Evolutionary conservation across 1,140 invertebrate genomes (phyloP).

Genomic region (Leptopilina boulardi): DNA sequence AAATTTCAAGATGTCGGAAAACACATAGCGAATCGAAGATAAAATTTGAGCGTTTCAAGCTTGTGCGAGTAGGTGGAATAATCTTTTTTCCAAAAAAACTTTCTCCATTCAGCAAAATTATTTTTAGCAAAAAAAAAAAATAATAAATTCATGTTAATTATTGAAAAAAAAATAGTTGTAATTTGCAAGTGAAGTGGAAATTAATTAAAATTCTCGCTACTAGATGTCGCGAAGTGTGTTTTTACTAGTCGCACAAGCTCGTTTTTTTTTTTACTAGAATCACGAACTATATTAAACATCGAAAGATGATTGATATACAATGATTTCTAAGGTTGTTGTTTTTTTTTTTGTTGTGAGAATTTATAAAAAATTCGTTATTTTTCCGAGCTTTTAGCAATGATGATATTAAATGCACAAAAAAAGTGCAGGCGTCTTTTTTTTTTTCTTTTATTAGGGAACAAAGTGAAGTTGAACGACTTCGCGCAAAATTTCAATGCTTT

Average conservation of each 20-base stretch:
- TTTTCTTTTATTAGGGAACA: neutral
- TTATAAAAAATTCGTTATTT: conserved; percentile 44
- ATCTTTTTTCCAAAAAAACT: no score
- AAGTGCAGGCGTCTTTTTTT: neutral
- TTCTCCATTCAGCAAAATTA: no score
- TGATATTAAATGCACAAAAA: conserved; percentile 6
- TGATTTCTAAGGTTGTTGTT: conserved; percentile 34
- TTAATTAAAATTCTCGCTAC: no score
- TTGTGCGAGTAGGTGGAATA: conserved; percentile 1
- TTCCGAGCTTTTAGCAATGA: conserved; percentile 37
- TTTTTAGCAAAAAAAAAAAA: no score
- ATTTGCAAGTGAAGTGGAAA: neutral
- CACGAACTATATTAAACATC: conserved; percentile 3
- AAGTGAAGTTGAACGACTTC: conserved; percentile 41
- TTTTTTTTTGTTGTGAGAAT: conserved; percentile 14
- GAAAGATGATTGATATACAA: conserved; percentile 39
- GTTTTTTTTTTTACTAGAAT: neutral
- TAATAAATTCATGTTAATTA: no score
- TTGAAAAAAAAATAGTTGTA: no score
- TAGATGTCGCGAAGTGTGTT: no score
- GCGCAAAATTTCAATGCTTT: conserved; percentile 65
- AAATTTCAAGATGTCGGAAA: neutral
- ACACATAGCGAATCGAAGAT: neutral
- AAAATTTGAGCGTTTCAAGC: conserved; percentile 18
- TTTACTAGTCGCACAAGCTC: conserved; percentile 17